Percentiles rank a stretch among this genome's conserved stretches.
Conservation (phyloP, 2,888 invertebrate genomes). For the Cheilosia pagana region DNA sequence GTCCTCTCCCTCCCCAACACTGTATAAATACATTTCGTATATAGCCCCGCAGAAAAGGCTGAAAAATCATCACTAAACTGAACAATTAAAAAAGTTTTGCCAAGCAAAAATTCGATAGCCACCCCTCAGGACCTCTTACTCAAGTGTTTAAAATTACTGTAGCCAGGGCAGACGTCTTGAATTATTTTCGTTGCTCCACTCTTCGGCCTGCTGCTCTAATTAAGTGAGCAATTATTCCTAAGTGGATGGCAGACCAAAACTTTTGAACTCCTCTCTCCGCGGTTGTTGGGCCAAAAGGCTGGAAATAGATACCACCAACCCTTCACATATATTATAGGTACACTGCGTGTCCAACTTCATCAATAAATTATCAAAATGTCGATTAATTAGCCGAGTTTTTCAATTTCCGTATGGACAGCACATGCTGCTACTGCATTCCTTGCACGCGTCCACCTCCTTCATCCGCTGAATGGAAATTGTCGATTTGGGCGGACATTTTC, state of each 20-base stretch:
- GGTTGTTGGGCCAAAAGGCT: slow-evolving; percentile 15
- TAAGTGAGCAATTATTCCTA: slow-evolving; percentile 68
- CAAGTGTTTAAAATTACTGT: slow-evolving; percentile 49
- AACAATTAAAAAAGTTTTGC: slow-evolving; percentile 55
- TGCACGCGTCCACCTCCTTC: neutral
- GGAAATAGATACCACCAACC: slow-evolving; percentile 4
- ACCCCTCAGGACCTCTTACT: slow-evolving; percentile 23
- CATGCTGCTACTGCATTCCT: neutral
- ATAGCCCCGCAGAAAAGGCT: slow-evolving; percentile 8
- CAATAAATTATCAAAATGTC: slow-evolving; percentile 64
- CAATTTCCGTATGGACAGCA: slow-evolving; percentile 10
- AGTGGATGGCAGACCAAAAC: slow-evolving; percentile 58
- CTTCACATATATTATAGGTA: neutral
- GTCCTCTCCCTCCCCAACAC: slow-evolving; percentile 10
- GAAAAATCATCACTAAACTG: slow-evolving; percentile 52
- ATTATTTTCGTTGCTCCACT: neutral
- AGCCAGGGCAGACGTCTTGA: slow-evolving; percentile 52
- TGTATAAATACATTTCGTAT: slow-evolving; percentile 18
- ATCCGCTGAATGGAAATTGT: slow-evolving; percentile 42
- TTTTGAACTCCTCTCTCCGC: slow-evolving; percentile 23
- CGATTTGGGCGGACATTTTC: slow-evolving; percentile 40
- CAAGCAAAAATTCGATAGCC: slow-evolving; percentile 18
- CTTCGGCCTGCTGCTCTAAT: slow-evolving; percentile 37
- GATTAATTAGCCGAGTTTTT: slow-evolving; percentile 63
- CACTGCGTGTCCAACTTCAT: slow-evolving; percentile 9